These are phyloP conservation scores for Drosophila greeni DNA, from an alignment of 2,888 invertebrate species.

Conservation along the genomic window DNA sequence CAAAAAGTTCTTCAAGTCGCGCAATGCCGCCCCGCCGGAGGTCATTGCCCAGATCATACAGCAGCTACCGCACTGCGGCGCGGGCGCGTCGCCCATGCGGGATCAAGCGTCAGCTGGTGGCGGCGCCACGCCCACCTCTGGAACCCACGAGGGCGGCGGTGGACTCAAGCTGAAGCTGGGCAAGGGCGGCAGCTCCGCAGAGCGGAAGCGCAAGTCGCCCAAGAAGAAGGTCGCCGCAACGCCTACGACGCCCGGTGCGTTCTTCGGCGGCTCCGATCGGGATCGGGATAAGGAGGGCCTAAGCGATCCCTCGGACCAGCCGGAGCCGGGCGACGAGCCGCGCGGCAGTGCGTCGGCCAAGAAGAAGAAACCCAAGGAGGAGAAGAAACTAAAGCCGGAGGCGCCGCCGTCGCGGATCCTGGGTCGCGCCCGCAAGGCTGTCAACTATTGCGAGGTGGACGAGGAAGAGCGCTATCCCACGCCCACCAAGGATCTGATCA, in stretches of 20 bases:
- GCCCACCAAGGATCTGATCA: slow-evolving; percentile 76
- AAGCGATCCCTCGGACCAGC: slow-evolving; percentile 56
- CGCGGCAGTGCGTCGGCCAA: slow-evolving; percentile 17
- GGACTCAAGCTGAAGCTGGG: slow-evolving; percentile 76
- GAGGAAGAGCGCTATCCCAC: slow-evolving; percentile 77
- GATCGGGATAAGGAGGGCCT: slow-evolving; percentile 42
- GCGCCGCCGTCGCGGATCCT: slow-evolving; percentile 76
- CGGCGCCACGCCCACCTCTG: slow-evolving; percentile 39
- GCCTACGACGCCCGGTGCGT: slow-evolving; percentile 61
- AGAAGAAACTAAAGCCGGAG: slow-evolving; percentile 76
- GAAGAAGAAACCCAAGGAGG: slow-evolving; percentile 76
- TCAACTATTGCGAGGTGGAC: slow-evolving; percentile 83
- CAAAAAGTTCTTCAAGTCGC: slow-evolving; percentile 94
- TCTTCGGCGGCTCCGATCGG: slow-evolving; percentile 39
- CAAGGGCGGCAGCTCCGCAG: slow-evolving; percentile 70
- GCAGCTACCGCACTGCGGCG: slow-evolving; percentile 73
- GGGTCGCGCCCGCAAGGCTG: slow-evolving; percentile 81
- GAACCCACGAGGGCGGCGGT: slow-evolving; percentile 57
- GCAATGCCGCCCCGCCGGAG: slow-evolving; percentile 83
- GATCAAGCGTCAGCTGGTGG: slow-evolving; percentile 53
- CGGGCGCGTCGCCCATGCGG: slow-evolving; percentile 74
- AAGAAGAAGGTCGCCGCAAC: slow-evolving; percentile 56
- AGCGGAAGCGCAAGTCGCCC: slow-evolving; percentile 76
- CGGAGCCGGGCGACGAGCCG: slow-evolving; percentile 36
- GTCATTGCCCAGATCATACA: slow-evolving; percentile 77